Evolutionary conservation across 2,888 invertebrate species (phyloP).

Genomic region (Parochlus steinenii): DNA sequence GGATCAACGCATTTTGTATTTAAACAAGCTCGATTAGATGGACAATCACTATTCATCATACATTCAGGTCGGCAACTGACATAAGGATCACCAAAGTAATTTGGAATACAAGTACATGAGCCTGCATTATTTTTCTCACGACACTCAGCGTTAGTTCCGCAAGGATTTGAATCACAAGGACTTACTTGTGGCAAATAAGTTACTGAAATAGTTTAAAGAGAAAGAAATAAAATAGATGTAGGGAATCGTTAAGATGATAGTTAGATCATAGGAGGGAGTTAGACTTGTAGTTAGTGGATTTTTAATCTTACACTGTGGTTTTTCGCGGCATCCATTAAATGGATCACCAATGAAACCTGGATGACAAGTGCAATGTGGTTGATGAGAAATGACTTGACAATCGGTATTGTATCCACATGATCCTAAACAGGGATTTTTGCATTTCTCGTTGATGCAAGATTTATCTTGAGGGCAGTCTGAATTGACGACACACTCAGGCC

Average conservation of each 20-base stretch:
- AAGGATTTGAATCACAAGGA: conserved; percentile 75
- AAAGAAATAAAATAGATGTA: no score
- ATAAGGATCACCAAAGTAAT: conserved; percentile 72
- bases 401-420: conserved; percentile 65
- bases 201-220: not conserved
- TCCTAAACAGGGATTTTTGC: conserved; percentile 68
- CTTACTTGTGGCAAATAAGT: conserved; percentile 24
- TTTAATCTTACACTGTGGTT: conserved; percentile 36
- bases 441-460: conserved; percentile 68
- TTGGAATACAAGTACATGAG: conserved; percentile 62
- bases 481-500: conserved; percentile 71
- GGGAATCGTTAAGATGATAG: no score
- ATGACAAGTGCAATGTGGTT: conserved; percentile 66
- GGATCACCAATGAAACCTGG: conserved; percentile 72
- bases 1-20: conserved; percentile 74
- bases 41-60: conserved; percentile 69
- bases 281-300: not conserved
- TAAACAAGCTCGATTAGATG: conserved; percentile 64
- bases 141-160: conserved; percentile 68
- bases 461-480: conserved; percentile 70
- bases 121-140: conserved; percentile 62
- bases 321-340: conserved; percentile 49
- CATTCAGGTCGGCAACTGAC: conserved; percentile 78
- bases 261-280: no score
- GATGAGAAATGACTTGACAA: conserved; percentile 68